Evolutionary conservation across 2,888 invertebrate species (phyloP), one percentile per base, ranked within the genome.

Genomic region (Phorcus lineatus): DNA sequence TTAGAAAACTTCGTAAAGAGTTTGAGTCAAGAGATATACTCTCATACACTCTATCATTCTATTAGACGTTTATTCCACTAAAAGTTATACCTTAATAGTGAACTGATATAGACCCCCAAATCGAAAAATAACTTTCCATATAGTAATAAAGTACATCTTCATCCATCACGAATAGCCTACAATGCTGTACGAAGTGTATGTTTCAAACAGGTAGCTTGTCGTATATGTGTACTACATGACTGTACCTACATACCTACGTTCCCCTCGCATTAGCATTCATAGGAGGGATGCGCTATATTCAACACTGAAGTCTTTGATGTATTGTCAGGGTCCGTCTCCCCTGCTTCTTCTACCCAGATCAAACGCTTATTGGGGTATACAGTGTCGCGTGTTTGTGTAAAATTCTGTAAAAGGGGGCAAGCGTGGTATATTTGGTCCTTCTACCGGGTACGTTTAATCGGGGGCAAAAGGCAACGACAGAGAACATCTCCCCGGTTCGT

Each of bases 271-370:
- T 75, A 75, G 31, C 75, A 75, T 75, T 75, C 75, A 75, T 75
- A 54, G 75, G 47, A 75, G 17, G 75, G 54, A 53, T 75, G 76
- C 55, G 76, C 54, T 76, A 76, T 76, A 76, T 76, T 76, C 76
- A 76, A 55, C 76, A 55, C 76, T 36, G 19, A 2, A 31, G 9
- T 31, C 76, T 76, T 76, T 76, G 76, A 76, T 76, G 54, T 28
- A 36, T 76, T 76, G 76, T 76, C n/a, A 40, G 11, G 3, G 19
- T 36, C 36, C 40, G 28, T 19, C 36, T 19, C 7, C 40, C n/a
- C 19, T 36, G 36, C 36, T 70, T 36, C 31, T 70, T 36, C 36
- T 31, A 7, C 28, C 16, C 36, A 70, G 70, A 70, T 70, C 70
- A 70, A 70, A 70, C 70, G 70, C 31, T 70, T 70, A 70, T 40